phyloP scores from a whole-genome alignment of 2,113 vertebrate genomes.

The Fulmarus glacialis region DNA sequence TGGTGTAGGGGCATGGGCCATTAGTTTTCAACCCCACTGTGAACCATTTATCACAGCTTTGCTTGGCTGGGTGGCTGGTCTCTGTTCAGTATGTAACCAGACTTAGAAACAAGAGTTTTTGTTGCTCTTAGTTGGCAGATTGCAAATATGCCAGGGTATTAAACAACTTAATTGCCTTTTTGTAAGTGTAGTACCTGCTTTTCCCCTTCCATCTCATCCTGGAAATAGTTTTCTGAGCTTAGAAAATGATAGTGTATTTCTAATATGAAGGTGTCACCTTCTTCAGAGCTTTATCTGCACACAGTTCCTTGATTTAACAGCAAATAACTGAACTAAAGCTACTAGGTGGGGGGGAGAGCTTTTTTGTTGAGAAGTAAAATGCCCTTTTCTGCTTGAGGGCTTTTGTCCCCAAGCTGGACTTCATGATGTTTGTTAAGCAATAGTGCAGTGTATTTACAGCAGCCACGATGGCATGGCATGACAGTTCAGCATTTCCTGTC shows the following conservation, averaged over 20 bases:
- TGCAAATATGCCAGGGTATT: neutral
- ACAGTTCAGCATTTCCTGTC: neutral
- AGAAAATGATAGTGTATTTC: neutral
- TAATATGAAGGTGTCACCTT: neutral
- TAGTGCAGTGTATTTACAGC: neutral
- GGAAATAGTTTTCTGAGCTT: neutral
- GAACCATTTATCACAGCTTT: neutral
- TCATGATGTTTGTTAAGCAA: neutral
- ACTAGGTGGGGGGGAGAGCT: fast-evolving
- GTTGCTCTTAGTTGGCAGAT: neutral
- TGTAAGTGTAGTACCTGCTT: neutral
- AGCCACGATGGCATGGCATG: neutral
- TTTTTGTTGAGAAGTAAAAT: neutral
- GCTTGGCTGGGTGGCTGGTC: neutral
- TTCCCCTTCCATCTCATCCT: neutral
- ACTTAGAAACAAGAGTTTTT: neutral
- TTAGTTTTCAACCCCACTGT: neutral
- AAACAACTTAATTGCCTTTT: neutral
- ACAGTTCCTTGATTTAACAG: neutral
- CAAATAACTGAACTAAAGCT: neutral
- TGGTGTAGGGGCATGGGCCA: neutral
- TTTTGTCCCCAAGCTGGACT: neutral
- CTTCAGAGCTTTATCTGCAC: neutral
- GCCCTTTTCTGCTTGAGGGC: neutral
- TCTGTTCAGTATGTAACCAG: neutral